Evolutionary conservation across 2,888 invertebrate species (phyloP), one percentile per base, ranked within the genome.

Genomic region (Pachydiplax longipennis): DNA sequence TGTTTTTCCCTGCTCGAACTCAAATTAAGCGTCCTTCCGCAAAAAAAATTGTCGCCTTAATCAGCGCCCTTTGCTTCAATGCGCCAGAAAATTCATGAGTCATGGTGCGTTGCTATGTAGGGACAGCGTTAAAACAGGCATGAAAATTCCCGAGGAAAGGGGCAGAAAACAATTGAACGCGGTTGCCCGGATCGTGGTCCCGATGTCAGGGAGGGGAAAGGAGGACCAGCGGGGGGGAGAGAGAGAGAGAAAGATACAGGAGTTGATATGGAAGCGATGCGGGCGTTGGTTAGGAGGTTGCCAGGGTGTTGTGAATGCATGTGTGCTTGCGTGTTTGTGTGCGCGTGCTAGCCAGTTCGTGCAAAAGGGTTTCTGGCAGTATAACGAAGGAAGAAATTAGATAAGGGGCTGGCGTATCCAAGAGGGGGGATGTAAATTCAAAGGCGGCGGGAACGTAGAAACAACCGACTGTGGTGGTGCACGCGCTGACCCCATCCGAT

Each of bases 351-450:
- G 25, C 3, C 22, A 48, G 82, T n/a, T 35, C n/a, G 44, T 22
- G 82, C n/a, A 22, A 48, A 48, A 44, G 25, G 25, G 40, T 18
- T n/a, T 91, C 58, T 25, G 91, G 31, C 82, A 73, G 31, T 81
- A 65, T 22, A 53, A 53, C 80, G 48, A 58, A 92, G 92, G 48
- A 58, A 92, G 92, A 92, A 92, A 92, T 37, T 61, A 25, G 73
- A 73, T 13, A 22, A 73, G 31, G 73, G 31, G 13, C 18, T 48
- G 3, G 87, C 73, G 91, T 82, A 87, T 40, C 90, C 61, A 91
- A 92, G 92, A 91, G 91, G 92, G 91, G 91, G 22, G 48, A 91
- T 83, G 91, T 91, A 91, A 91, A 91, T 73, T 73, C 73, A 65
- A 22, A 65, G 22, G 65, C 65, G 65, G 65, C 65, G 73, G 31